Percentiles rank a stretch among this genome's conserved stretches.
Evolutionary conservation across 2,888 invertebrate genomes (phyloP).

Genomic region (Argyresthia goedartella): DNA sequence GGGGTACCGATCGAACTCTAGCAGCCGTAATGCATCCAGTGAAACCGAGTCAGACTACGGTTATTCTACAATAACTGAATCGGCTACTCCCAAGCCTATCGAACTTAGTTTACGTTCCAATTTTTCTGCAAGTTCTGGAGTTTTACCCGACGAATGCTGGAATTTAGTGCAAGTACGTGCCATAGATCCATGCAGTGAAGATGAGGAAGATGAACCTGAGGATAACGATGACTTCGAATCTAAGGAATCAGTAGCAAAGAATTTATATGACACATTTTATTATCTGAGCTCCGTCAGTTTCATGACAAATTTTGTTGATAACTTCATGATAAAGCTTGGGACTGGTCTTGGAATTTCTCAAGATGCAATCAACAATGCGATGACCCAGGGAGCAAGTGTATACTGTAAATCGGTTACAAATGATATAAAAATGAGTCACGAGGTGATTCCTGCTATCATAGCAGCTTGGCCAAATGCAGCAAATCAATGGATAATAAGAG

Average conservation of each 20-base stretch:
- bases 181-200: conserved; percentile 50
- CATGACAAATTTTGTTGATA: conserved; percentile 76
- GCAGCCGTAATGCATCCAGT: conserved; percentile 54
- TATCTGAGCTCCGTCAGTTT: conserved; percentile 77
- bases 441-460: conserved; percentile 79
- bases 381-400: conserved; percentile 76
- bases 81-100: conserved; percentile 71
- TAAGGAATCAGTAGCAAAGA: conserved; percentile 34
- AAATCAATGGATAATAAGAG: conserved; percentile 75
- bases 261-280: conserved; percentile 51
- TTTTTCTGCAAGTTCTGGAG: conserved; percentile 48
- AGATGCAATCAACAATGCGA: conserved; percentile 63
- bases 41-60: conserved; percentile 73
- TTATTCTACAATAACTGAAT: conserved; percentile 73
- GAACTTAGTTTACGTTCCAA: conserved; percentile 46
- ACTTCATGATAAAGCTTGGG: conserved; percentile 74
- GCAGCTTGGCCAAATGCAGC: conserved; percentile 81
- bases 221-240: conserved; percentile 28
- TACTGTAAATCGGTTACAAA: conserved; percentile 68
- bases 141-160: conserved; percentile 66
- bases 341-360: conserved; percentile 68
- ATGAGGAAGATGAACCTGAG: conserved; percentile 36
- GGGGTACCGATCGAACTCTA: conserved; percentile 66
- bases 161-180: conserved; percentile 48
- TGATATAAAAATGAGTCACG: conserved; percentile 61